Evolutionary conservation across 2,113 vertebrate genomes (phyloP), one percentile per base, ranked within the genome.

Genomic region (Vimba vimba): DNA sequence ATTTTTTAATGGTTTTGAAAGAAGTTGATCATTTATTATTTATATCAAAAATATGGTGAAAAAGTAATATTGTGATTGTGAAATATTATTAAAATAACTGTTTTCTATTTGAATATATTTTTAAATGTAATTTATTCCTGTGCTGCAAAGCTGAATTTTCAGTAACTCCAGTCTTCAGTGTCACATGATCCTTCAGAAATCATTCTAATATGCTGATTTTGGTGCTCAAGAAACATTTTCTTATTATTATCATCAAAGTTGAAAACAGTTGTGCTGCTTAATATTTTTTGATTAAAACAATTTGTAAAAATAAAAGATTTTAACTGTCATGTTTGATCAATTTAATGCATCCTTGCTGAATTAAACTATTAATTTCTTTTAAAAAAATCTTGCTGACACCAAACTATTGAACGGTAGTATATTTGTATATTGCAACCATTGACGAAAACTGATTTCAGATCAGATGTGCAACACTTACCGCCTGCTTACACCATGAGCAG

Each of bases 401-500:
- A 10, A 69, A 69, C 30, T 68, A 36, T 36, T 68, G 30, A 68
- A 36, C 17, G 4, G 66, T 19, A 33, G 27, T 30, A 55, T 6
- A 55, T 17, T 52, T 55, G 62, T 7, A 66, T 13, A 3, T 12
- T 25, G n/a, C 6, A 68, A 33, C 27, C 15, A 33, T 68, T 36
- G 21, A 9, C 36, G 47, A 30, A 76, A 47, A 30, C 15, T 21
- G 13, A 30, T 52, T 77, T 30, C 2, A 19, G 66, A 2, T 82
- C 21, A 45, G 27, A 45, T 57, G 23, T 30, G 17, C 57, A 52
- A 60, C 25, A 95, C 97, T 97, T 89, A 99, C 98, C 10, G 98
- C 98, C 91, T 98, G 97, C 91, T 99, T 99, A 93, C 97, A 99
- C 98, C 98, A 99, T 15, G 98, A 99, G 90, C 98, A 99, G 93